These are phyloP conservation scores for Lordiphosa clarofinis DNA, from an alignment of 1,140 invertebrate genomes.

Conservation along the genomic window DNA sequence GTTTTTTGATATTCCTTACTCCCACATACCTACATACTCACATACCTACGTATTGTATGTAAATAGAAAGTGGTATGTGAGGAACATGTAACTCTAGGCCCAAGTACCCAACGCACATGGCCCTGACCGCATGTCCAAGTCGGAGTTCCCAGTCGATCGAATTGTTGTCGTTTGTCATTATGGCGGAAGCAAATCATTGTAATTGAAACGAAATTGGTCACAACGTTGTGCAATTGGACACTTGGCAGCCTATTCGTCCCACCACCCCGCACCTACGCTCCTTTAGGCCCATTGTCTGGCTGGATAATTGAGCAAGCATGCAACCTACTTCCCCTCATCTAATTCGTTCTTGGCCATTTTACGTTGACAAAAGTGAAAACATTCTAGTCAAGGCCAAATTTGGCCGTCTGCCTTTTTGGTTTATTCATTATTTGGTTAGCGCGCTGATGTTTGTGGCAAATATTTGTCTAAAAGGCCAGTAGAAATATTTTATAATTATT, in stretches of 20 bases:
- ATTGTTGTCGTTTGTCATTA: slow-evolving; percentile 31
- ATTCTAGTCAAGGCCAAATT: slow-evolving; percentile 56
- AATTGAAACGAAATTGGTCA: slow-evolving; percentile 59
- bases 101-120: slow-evolving; percentile 36
- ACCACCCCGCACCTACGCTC: no score
- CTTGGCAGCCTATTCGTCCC: not conserved
- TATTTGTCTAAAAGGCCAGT: slow-evolving; percentile 13
- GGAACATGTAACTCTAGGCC: not conserved
- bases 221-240: slow-evolving; percentile 27
- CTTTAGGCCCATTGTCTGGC: slow-evolving; percentile 12
- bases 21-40: no score
- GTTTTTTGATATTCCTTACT: slow-evolving; percentile 19
- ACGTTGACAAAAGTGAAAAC: slow-evolving; percentile 36
- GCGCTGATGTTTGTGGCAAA: slow-evolving; percentile 9
- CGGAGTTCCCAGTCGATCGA: slow-evolving; percentile 24
- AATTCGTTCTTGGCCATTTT: slow-evolving; percentile 15
- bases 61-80: slow-evolving; percentile 18
- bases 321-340: slow-evolving; percentile 26
- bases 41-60: slow-evolving; percentile 1
- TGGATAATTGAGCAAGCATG: slow-evolving; percentile 61
- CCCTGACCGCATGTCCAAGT: slow-evolving; percentile 49
- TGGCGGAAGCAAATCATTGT: slow-evolving; percentile 48
- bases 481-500: slow-evolving; percentile 1
- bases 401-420: slow-evolving; percentile 26
- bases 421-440: slow-evolving; percentile 71